A percentile compares a stretch with the other conserved stretches of the same genome.
phyloP scores from a whole-genome alignment of 2,888 invertebrate species.

The Nomada fucata region DNA sequence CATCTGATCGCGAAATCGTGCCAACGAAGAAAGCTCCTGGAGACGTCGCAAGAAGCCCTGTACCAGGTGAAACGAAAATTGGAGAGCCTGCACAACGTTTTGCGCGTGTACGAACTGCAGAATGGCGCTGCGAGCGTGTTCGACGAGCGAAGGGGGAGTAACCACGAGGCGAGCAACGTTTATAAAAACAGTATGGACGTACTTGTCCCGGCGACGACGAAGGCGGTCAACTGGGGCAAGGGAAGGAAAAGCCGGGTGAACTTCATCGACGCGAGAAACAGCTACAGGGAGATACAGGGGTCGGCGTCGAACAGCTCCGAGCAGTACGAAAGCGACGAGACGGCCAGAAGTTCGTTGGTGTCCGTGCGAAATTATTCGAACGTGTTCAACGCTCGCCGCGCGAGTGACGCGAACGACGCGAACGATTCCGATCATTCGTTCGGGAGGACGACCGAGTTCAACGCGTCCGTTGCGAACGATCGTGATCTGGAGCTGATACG shows the following conservation, averaged over 20 bases:
- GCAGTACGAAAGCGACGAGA: conserved; percentile 42
- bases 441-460: background rate
- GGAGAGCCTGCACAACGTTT: conserved; percentile 72
- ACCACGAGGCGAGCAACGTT: background rate
- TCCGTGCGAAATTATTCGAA: conserved; percentile 36
- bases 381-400: background rate
- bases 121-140: conserved; percentile 13
- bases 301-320: conserved; percentile 35
- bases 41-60: conserved; percentile 64
- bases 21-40: conserved; percentile 14
- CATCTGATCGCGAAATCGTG: conserved; percentile 9
- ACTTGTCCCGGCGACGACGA: conserved; percentile 9
- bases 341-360: conserved; percentile 20
- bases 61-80: conserved; percentile 71
- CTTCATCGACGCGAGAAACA: background rate
- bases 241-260: conserved; percentile 10
- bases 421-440: conserved; percentile 11
- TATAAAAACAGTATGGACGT: conserved; percentile 29
- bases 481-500: background rate
- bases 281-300: background rate
- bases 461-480: background rate
- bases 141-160: background rate
- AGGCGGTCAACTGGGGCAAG: conserved; percentile 2
- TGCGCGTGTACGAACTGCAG: conserved; percentile 64
- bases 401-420: conserved; percentile 11